Percentiles rank a stretch among this genome's conserved stretches.
phyloP scores from a whole-genome alignment of 2,113 vertebrate species.

The Hemiscyllium ocellatum region DNA sequence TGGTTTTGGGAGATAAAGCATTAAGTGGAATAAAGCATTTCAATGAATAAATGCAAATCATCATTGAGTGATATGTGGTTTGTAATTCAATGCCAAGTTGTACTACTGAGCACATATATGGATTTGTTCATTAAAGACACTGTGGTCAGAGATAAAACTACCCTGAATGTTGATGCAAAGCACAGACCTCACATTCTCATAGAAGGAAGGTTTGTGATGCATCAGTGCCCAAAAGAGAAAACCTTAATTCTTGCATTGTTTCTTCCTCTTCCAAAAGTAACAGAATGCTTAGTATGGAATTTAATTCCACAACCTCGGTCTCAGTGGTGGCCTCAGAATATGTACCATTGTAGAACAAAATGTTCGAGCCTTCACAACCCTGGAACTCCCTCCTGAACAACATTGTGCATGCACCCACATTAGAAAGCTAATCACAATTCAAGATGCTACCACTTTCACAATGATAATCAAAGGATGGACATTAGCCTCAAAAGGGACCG shows the following conservation, averaged over 20 bases:
- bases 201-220: not conserved
- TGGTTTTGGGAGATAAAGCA: not conserved
- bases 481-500: too few species aligned
- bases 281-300: not conserved
- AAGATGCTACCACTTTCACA: too few species aligned
- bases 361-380: too few species aligned
- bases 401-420: too few species aligned
- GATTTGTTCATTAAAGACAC: not conserved
- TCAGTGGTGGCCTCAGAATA: too few species aligned
- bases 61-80: not conserved
- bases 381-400: too few species aligned
- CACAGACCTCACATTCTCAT: not conserved
- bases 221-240: not conserved
- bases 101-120: not conserved
- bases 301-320: too few species aligned
- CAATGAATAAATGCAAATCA: too few species aligned
- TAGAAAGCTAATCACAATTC: too few species aligned
- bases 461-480: too few species aligned
- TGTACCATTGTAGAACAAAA: too few species aligned
- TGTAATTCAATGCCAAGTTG: not conserved
- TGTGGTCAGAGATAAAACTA: not conserved
- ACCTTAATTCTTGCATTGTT: not conserved
- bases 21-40: not conserved
- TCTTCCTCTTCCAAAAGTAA: not conserved
- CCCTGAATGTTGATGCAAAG: not conserved